Percentiles rank a stretch among this genome's conserved stretches.
Conservation (phyloP, 92 coral and sea anemone species). For the Actinernus sp. region DNA sequence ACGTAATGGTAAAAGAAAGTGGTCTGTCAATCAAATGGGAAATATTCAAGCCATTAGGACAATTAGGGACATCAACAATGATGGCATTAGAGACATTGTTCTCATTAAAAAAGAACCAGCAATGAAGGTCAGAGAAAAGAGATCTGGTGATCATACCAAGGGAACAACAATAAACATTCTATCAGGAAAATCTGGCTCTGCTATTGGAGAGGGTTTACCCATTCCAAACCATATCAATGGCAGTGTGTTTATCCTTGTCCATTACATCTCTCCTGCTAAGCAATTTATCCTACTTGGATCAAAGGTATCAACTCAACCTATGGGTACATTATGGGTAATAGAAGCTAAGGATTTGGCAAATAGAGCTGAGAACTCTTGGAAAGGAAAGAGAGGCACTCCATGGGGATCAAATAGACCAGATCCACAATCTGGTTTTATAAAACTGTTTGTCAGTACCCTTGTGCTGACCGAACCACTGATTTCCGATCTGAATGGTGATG, state of each 20-base stretch:
- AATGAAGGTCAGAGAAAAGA: background rate
- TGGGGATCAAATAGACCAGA: slow-evolving; percentile 75
- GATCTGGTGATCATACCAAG: background rate
- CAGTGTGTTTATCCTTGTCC: slow-evolving; percentile 36
- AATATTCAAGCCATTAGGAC: slow-evolving; percentile 44
- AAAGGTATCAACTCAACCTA: slow-evolving; percentile 2
- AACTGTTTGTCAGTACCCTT: slow-evolving; percentile 27
- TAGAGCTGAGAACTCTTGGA: slow-evolving; percentile 12
- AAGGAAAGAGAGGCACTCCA: slow-evolving; percentile 12
- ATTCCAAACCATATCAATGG: background rate
- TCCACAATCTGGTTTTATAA: slow-evolving; percentile 57
- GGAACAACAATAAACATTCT: slow-evolving; percentile 14
- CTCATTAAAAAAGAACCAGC: background rate
- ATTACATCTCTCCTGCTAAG: slow-evolving; percentile 9
- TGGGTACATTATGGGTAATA: slow-evolving; percentile 66
- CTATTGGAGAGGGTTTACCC: slow-evolving; percentile 46
- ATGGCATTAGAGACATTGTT: slow-evolving; percentile 61
- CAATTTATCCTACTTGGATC: slow-evolving; percentile 68
- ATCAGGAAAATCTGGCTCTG: slow-evolving; percentile 72
- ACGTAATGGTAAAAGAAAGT: slow-evolving; percentile 51
- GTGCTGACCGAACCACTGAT: slow-evolving; percentile 52
- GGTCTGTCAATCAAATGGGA: slow-evolving; percentile 38
- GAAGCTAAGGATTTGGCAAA: slow-evolving; percentile 43
- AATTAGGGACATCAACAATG: slow-evolving; percentile 46
- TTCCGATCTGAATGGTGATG: slow-evolving; percentile 69